Base-by-base conservation (phyloP, 1,140 invertebrate species). In the Trachymyrmex septentrionalis region DNA sequence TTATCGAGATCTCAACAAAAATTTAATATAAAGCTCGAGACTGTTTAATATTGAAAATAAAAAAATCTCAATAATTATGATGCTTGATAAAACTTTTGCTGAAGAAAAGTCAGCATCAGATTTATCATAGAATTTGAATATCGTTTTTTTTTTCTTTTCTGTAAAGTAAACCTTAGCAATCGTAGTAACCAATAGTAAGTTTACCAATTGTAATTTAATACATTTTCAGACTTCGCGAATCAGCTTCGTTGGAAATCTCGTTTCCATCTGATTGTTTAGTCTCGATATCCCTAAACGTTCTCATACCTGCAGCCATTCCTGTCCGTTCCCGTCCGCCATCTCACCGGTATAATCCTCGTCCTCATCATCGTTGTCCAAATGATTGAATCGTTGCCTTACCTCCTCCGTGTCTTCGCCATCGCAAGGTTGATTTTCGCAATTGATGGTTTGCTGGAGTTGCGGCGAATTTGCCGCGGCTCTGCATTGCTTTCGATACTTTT, bases 221-320 rank as follows among this genome's bases (percentile, higher is more conserved):
- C 2, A 59, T 34, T 75, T 53, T 19, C 7, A 3, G 9, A 19
- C 16, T 27, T 38, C 21, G 55, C n/a, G 21, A 34, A 67, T 81
- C 50, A 71, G 16, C 24, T 67, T 81, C 34, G 53, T 81, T 53
- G 21, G 16, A 71, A 81, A 71, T 44, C 14, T 63, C 27, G 30
- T 38, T 81, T n/a, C 3, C 21, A 16, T 48, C 19, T 38, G 24
- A 50, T 5, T 19, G 5, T 3, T 48, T 44, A 80, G 44, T 21
- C n/a, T 38, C 44, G 1, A 50, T 50, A 21, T 24, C n/a, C 14
- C 48, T 53, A 3, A 57, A 53, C 21, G 73, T 89, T 63, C 53
- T 73, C 91, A 88, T 94, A 95, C 93, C 94, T 95, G 93, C 90
- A 88, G 84, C 93, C 92, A 93, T 92, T 94, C 90, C 89, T 92